Evolutionary conservation across 2,797 vertebrate genomes (phyloP).

Genomic region (Sebastes alutus): DNA sequence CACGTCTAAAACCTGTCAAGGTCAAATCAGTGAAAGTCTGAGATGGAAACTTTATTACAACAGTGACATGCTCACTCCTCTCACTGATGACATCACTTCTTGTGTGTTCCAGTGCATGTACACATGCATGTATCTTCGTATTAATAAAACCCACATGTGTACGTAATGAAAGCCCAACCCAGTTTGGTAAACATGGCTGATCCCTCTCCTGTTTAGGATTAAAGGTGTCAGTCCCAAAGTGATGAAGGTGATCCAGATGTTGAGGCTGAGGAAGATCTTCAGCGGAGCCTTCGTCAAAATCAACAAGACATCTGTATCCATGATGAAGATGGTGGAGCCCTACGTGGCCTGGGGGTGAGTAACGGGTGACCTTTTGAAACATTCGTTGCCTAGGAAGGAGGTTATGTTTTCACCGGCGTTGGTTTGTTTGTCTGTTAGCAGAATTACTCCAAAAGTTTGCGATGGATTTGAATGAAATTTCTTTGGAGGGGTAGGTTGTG

Average conservation of each 20-base stretch:
- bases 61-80: not conserved
- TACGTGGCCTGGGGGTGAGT: slow-evolving; percentile 95
- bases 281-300: slow-evolving; percentile 89
- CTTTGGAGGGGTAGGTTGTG: no score
- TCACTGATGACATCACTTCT: not conserved
- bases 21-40: no score
- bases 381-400: not conserved
- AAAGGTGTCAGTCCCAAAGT: slow-evolving; percentile 88
- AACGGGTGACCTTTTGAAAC: no score
- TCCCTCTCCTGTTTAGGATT: slow-evolving; percentile 75
- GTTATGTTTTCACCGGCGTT: no score
- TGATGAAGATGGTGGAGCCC: slow-evolving; percentile 89
- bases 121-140: not conserved
- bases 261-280: slow-evolving; percentile 89
- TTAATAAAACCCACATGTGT: not conserved
- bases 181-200: not conserved
- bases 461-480: no score
- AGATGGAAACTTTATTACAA: no score
- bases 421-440: no score
- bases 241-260: slow-evolving; percentile 80
- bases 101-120: not conserved
- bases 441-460: no score
- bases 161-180: no score
- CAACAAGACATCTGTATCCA: slow-evolving; percentile 80
- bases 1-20: no score